Evolutionary conservation across 2,797 vertebrate species (phyloP).

Genomic region (Pseudocheirus occidentalis): DNA sequence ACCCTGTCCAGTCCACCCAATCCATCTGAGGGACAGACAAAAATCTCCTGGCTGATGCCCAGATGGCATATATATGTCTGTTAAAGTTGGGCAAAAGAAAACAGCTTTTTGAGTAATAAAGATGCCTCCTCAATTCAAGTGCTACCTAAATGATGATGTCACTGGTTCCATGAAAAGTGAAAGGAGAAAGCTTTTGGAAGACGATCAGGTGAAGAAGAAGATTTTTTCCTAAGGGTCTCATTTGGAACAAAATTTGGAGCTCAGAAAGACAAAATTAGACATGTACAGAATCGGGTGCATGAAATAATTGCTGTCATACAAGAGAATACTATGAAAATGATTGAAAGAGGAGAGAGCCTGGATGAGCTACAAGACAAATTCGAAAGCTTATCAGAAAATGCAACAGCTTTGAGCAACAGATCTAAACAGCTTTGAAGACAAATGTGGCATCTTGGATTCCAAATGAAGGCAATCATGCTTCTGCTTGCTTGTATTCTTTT

Average conservation of each 20-base stretch:
- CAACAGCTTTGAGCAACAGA: not conserved
- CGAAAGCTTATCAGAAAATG: not conserved
- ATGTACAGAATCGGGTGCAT: not conserved
- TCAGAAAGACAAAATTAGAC: not conserved
- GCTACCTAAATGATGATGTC: not conserved
- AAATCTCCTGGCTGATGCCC: not conserved
- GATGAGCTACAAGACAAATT: not conserved
- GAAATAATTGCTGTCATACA: not conserved
- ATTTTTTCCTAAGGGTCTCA: not conserved
- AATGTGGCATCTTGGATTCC: not conserved
- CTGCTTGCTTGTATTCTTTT: not conserved
- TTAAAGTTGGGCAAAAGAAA: not conserved
- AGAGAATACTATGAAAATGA: not conserved
- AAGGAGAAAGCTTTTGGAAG: not conserved
- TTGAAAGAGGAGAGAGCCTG: not conserved
- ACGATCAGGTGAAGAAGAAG: not conserved
- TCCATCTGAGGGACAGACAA: not conserved
- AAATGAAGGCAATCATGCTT: not conserved
- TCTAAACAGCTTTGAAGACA: not conserved
- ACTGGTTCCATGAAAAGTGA: not conserved
- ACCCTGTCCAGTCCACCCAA: not conserved
- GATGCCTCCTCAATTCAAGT: not conserved
- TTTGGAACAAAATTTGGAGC: not conserved
- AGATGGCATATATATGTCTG: not conserved
- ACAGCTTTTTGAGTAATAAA: not conserved